A percentile compares a stretch with the other conserved stretches of the same genome.
Conservation (phyloP, 1,140 invertebrate genomes). For the Parapsyche elsis region DNA sequence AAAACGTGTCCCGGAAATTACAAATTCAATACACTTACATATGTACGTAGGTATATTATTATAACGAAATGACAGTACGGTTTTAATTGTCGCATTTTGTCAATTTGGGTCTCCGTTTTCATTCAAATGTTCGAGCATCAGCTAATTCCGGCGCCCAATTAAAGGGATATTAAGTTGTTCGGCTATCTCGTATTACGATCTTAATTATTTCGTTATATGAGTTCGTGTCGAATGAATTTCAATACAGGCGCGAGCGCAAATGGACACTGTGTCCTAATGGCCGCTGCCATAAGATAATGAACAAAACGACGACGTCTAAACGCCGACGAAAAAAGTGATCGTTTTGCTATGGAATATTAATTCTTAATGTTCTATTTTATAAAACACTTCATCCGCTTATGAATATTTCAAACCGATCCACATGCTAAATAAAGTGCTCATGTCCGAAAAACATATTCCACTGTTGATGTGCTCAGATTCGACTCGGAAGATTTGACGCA, state of each 20-base stretch:
- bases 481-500: too few species aligned
- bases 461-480: too few species aligned
- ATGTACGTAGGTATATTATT: neutral
- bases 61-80: too few species aligned
- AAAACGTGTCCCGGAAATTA: neutral
- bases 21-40: neutral
- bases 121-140: conserved; percentile 41
- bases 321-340: too few species aligned
- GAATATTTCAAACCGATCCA: too few species aligned
- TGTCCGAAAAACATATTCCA: too few species aligned
- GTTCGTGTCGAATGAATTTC: conserved; percentile 49
- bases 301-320: neutral
- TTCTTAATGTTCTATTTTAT: too few species aligned
- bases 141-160: conserved; percentile 49
- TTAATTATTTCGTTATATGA: conserved; percentile 54
- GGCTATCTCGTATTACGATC: conserved; percentile 49
- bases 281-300: neutral
- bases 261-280: conserved; percentile 13
- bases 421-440: too few species aligned
- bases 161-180: conserved; percentile 51
- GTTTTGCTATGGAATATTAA: too few species aligned
- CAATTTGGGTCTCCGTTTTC: conserved; percentile 3
- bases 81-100: neutral
- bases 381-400: too few species aligned
- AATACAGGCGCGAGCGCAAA: conserved; percentile 9